Evolutionary conservation across 2,888 invertebrate species (phyloP), one percentile per base, ranked within the genome.

Genomic region (Caradrina clavipalpis): DNA sequence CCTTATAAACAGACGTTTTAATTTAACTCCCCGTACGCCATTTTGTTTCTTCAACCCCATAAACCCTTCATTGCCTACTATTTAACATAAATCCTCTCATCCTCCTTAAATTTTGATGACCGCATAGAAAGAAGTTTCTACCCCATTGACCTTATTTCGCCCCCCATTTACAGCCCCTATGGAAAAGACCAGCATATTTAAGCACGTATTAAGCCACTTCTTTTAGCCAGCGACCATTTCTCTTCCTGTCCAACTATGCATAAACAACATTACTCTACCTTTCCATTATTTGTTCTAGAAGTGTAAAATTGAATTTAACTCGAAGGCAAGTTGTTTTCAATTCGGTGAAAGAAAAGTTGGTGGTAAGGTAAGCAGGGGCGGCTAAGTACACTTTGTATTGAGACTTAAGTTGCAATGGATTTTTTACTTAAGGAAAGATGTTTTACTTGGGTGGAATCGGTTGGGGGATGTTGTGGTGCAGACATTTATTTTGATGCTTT

Each of bases 291-390:
- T 55, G 22, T 73, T 62, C 26, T 17, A n/a, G 50, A 47, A 49
- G 42, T 59, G 61, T 75, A 76, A 75, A 81, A 82, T 83, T 78
- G 75, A 69, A 78, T 82, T 83, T 57, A 73, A 81, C 67, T 63
- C 63, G 51, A 55, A 66, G 39, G 69, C 66, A 76, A 81, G 75
- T 78, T 74, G 81, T 83, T 81, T 82, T 83, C 82, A 78, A 81
- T 83, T 74, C 69, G 17, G 58, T 82, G 73, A 81, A 73, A 83
- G 73, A 83, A 81, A 82, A 82, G 84, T 82, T 81, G 17, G 10
- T 11, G 21, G 39, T n/a, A 42, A 63, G 57, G 56, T 78, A 81
- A 73, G 75, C 56, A 83, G 60, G 51, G 76, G 63, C 35, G 63
- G 69, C 65, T 73, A 49, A 65, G 67, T 74, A 79, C 56, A 75